Evolutionary conservation across 2,113 vertebrate genomes (phyloP), one percentile per base, ranked within the genome.

Genomic region (Parotia lawesii): DNA sequence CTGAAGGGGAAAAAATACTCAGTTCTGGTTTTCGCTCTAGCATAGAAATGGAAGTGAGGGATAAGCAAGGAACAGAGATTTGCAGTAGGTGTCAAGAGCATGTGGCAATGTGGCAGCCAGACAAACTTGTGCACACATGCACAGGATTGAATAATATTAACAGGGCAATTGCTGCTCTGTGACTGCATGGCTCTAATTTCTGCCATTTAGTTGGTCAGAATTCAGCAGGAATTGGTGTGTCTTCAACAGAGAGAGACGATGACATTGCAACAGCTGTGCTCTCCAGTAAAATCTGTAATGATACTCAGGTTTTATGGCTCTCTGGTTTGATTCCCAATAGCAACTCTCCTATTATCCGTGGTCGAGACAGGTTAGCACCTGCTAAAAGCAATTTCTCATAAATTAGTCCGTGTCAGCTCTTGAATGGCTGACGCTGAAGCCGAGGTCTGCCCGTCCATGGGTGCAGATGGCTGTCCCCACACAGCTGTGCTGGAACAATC

Each of bases 301-400:
- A 81, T 81, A 73, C 38, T 91, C 84, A 54, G 92, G 60, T 88
- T 96, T 96, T 93, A 95, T 17, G 66, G 94, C 72, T 85, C 91
- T 85, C 86, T 67, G 72, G 86, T 94, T 91, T 88, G 93, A 91
- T 92, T 95, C 91, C 94, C 93, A 77, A 87, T 28, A 89, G 95
- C 76, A 88, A 78, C 88, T 83, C 87, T 86, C 97, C 92, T 89
- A 92, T 96, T 96, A 97, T 97, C 97, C 73, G n/a, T 66, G 83
- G 75, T 38, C 9, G 28, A 96, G 97, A 96, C 98, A 98, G 98
- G 97, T 97, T 98, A 97, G 94, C 98, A 98, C 98, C 98, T 98
- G 98, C 97, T 98, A 87, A 66, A 95, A 96, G 95, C 94, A 91
- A 92, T 97, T 97, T 96, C 96, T 95, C 97, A 97, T 98, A 96